Base-by-base conservation (phyloP, 2,888 invertebrate genomes). In the Agriotes lineatus region DNA sequence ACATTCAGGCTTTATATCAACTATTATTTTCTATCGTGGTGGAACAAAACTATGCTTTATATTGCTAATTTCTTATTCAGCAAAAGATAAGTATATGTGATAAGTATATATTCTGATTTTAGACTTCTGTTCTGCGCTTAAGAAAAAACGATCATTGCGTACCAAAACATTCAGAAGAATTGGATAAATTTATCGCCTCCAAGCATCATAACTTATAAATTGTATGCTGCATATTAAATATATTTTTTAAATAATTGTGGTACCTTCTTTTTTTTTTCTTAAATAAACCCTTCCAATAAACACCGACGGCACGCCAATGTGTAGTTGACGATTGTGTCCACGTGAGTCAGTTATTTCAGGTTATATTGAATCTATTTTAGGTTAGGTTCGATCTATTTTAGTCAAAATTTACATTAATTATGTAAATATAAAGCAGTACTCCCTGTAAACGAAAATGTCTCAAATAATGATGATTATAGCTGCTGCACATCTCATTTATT, bases 401-500 rank as follows among this genome's bases (percentile, higher is more conserved):
- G 77, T 75, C 71, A 66, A 69, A 74, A 74, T 73, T 52, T 75
- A 56, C 66, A 62, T 61, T 68, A 78, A 78, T 74, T 76, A 79
- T 78, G 77, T 75, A 74, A 75, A 77, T 75, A 76, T 73, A 75
- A 72, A 66, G 72, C 74, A 73, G 64, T 70, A 50, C 19, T 20
- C 7, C 19, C n/a, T 45, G 4, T 37, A 44, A 44, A 57, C 61
- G 42, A 83, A 82, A 77, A 93, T 94, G 93, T 91, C 91, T 82
- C 88, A 91, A 80, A 85, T 94, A 82, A 85, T 94, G 78, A 89
- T 92, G 82, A 85, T 93, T 75, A 88, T 93, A 77, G 93, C 94
- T 69, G 88, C 90, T 76, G 89, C 93, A 76, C 95, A 96, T 84
- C 86, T 97, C 67, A 83, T 96, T 72, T 88, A 94, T 77, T 96